Evolutionary conservation across 2,797 vertebrate genomes (phyloP).

Genomic region (Poeciliopsis turneri): DNA sequence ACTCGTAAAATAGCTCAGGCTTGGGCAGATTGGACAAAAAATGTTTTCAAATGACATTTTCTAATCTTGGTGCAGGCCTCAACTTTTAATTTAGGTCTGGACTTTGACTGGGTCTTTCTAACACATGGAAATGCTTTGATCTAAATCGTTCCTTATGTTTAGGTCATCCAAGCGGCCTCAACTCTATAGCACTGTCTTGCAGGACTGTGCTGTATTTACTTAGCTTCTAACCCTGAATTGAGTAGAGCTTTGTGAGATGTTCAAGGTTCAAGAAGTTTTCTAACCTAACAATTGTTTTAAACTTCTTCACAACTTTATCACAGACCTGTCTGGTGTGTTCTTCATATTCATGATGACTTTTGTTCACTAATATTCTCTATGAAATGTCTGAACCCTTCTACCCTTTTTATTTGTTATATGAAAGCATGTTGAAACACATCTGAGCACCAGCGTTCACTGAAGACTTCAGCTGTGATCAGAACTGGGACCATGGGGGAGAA

Average conservation of each 20-base stretch:
- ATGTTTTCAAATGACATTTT: background rate
- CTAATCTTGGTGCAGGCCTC: too few species aligned
- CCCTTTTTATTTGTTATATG: constrained; percentile 15
- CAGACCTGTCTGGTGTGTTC: background rate
- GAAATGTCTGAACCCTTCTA: background rate
- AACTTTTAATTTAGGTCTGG: background rate
- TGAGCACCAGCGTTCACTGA: constrained; percentile 31
- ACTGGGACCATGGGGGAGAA: background rate
- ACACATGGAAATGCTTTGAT: background rate
- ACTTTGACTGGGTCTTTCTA: background rate
- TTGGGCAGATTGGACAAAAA: background rate
- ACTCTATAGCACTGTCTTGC: background rate
- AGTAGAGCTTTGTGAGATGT: too few species aligned
- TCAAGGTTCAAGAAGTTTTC: background rate
- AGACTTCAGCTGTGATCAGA: constrained; percentile 37
- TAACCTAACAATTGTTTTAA: background rate
- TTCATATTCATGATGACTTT: background rate
- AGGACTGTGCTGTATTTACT: too few species aligned
- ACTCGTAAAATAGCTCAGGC: background rate
- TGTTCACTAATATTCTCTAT: background rate
- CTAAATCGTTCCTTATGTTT: background rate
- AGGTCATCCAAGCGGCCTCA: too few species aligned
- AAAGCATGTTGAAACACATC: constrained; percentile 32
- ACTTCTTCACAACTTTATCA: background rate
- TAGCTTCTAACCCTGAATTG: too few species aligned